phyloP scores from a whole-genome alignment of 64 coral and sea anemone species.

The Hydrozoanthus tunicans region DNA sequence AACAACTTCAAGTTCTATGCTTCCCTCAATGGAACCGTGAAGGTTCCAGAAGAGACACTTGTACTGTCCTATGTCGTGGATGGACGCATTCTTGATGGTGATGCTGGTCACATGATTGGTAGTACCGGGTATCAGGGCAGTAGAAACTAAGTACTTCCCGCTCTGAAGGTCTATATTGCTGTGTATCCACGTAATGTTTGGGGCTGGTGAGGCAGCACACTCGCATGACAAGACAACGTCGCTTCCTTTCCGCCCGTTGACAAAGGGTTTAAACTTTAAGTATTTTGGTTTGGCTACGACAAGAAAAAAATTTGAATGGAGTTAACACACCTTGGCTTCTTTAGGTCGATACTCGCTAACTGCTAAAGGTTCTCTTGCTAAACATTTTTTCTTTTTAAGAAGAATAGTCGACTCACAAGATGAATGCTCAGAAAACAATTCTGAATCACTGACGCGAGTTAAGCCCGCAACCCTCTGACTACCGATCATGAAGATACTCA shows the following conservation, averaged over 20 bases:
- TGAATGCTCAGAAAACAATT: no score
- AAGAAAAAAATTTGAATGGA: not conserved
- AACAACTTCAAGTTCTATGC: no score
- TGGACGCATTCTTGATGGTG: no score
- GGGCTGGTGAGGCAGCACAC: not conserved
- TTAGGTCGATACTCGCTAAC: no score
- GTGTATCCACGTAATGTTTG: not conserved
- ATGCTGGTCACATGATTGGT: no score
- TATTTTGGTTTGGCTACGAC: not conserved
- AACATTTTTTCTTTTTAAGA: no score
- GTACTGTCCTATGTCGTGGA: not conserved
- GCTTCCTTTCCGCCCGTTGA: conserved; percentile 1
- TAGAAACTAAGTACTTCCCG: not conserved
- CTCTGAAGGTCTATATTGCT: not conserved
- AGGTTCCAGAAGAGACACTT: not conserved
- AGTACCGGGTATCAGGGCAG: not conserved
- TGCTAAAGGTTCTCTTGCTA: no score
- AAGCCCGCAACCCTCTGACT: no score
- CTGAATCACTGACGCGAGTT: no score
- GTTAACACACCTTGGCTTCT: no score
- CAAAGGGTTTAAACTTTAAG: not conserved
- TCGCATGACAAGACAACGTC: conserved; percentile 14
- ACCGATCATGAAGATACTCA: no score
- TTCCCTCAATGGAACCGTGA: not conserved
- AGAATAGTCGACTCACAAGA: no score